Base-by-base conservation (phyloP, 1,140 invertebrate genomes). In the Brachystomella parvula region DNA sequence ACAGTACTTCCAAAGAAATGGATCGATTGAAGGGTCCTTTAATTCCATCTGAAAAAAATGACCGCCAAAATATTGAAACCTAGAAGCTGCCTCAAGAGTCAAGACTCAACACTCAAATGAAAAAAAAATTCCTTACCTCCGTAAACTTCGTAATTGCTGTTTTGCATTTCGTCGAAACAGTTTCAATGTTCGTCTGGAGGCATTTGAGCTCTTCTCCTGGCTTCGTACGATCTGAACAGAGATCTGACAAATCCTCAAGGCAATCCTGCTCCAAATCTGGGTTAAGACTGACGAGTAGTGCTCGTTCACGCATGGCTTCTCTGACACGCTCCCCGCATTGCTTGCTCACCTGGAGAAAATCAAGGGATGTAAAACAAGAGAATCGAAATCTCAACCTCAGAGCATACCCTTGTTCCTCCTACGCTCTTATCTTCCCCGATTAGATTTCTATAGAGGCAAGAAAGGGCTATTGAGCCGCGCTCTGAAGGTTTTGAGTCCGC, bases 251-350 rank as follows among this genome's bases (percentile, higher is more conserved):
- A 75, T 97, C 92, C 67, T 85, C 83, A 0, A 98, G 79, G 76
- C 96, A 99, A 44, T 82, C 82, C 74, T 90, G 87, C 80, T 98
- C 94, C 65, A 99, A 88, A 79, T 96, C 89, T 9, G 96, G 95
- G 71, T 94, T 86, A 3, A 99, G 81, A 76, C 97, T 89, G 2
- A 98, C 93, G 74, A 87, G 91, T 0, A 90, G 81, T 2, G 96
- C 94, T 70, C 96, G 80, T 75, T 93, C 89, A 63, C 90, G 82
- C 92, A 99, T 95, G 0, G 96, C 89, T 73, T 93, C 75, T 81
- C 86, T 84, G 0, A 99, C 86, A 80, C 98, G 89, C 68, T 87
- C 82, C 63, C 78, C 69, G 73, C 84, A 86, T 56, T 74, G 66
- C 19, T 66, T 66, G n/a, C 73, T 76, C 15, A 82, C 53, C 76